Evolutionary conservation across 2,888 invertebrate species (phyloP).

Genomic region (Mimas tiliae): DNA sequence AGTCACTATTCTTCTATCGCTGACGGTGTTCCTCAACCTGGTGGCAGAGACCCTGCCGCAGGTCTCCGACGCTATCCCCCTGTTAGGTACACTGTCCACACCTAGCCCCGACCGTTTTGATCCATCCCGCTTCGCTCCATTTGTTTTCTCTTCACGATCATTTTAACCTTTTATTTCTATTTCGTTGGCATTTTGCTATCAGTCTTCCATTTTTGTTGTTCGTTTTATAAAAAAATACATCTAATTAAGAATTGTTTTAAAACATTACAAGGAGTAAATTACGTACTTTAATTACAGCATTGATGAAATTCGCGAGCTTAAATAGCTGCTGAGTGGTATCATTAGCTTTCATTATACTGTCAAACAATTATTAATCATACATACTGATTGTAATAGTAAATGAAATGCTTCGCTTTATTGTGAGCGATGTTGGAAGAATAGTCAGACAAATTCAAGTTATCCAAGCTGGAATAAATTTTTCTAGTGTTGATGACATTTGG

Average conservation of each 20-base stretch:
- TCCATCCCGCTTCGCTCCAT: constrained; percentile 63
- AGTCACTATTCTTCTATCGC: constrained; percentile 99
- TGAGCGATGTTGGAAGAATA: constrained; percentile 16
- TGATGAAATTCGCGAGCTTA: constrained; percentile 39
- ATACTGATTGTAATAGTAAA: constrained; percentile 18
- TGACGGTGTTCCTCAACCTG: constrained; percentile 99
- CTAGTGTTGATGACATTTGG: constrained; percentile 14
- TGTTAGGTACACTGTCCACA: constrained; percentile 95
- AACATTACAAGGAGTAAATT: constrained; percentile 84
- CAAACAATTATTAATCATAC: constrained; percentile 16
- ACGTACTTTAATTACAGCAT: constrained; percentile 51
- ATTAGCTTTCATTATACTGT: constrained; percentile 45
- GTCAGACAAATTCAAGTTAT: constrained; percentile 3
- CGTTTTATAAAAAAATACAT: constrained; percentile 51
- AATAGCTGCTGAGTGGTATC: constrained; percentile 50
- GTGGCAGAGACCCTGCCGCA: constrained; percentile 99
- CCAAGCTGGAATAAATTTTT: constrained; percentile 31
- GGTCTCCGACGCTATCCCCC: constrained; percentile 99
- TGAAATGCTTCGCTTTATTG: constrained; percentile 27
- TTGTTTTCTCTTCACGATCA: constrained; percentile 61
- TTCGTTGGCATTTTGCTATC: constrained; percentile 55
- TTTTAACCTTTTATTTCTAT: constrained; percentile 52
- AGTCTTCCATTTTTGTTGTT: constrained; percentile 48
- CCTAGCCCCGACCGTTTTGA: constrained; percentile 64
- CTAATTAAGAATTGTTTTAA: constrained; percentile 73